A percentile compares a stretch with the other conserved stretches of the same genome.
These are phyloP conservation scores for Cairina moschata DNA, from an alignment of 2,113 vertebrate genomes.

Conservation along the genomic window DNA sequence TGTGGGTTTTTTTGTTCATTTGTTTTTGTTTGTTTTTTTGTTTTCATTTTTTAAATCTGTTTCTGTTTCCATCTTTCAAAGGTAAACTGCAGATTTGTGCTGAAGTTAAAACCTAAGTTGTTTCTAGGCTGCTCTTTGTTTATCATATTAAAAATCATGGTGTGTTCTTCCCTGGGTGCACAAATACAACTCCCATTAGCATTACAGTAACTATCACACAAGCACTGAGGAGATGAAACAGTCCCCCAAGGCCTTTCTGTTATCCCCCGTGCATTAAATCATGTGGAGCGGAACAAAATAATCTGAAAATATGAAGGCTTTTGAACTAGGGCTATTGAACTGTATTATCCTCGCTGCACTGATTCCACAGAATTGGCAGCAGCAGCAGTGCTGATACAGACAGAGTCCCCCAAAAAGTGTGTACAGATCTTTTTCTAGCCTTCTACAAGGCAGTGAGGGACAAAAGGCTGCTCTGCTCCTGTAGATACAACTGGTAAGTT, in stretches of 20 bases:
- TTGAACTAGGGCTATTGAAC: slow-evolving; percentile 20
- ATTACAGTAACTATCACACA: not conserved
- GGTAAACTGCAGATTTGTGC: not conserved
- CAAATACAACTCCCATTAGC: not conserved
- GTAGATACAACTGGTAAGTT: not conserved
- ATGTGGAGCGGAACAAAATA: not conserved
- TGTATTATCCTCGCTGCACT: not conserved
- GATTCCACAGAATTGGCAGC: not conserved
- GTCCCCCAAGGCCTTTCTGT: slow-evolving; percentile 12
- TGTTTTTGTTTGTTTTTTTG: too few species aligned
- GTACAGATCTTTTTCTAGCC: not conserved
- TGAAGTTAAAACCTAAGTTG: not conserved
- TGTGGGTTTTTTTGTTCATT: not conserved
- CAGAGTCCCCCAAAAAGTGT: not conserved
- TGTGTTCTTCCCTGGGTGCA: not conserved
- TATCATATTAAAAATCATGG: not conserved
- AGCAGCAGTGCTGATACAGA: not conserved
- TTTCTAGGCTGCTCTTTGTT: slow-evolving; percentile 1
- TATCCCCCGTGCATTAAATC: slow-evolving; percentile 29
- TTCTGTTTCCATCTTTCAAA: not conserved
- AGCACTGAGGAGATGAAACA: not conserved
- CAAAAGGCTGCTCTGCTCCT: not conserved
- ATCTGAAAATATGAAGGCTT: slow-evolving; percentile 33
- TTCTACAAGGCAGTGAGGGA: not conserved
- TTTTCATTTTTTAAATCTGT: not conserved